These are phyloP conservation scores for Semicossyphus pulcher DNA, from an alignment of 2,113 vertebrate species.

Conservation along the genomic window DNA sequence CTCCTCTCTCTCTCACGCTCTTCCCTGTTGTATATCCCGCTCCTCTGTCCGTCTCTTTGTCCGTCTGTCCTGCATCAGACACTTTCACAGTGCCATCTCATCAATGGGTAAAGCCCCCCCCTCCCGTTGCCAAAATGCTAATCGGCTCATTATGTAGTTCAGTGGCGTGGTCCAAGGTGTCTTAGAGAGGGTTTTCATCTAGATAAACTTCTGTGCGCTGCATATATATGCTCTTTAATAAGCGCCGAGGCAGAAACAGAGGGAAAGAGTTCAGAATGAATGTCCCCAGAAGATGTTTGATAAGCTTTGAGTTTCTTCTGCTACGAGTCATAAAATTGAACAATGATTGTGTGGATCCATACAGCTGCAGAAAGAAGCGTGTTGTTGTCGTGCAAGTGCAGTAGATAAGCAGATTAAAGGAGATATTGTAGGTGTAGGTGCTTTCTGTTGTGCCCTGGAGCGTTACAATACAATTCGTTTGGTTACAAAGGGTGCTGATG, in stretches of 20 bases:
- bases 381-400: not conserved
- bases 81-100: conserved; percentile 45
- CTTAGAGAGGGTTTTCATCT: conserved; percentile 40
- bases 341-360: not conserved
- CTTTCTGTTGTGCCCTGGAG: conserved; percentile 22
- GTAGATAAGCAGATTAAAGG: not conserved
- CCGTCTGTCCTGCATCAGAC: conserved; percentile 24
- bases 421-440: conserved; percentile 14
- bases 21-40: not conserved
- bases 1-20: not conserved
- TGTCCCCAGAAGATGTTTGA: conserved; percentile 44
- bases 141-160: conserved; percentile 78
- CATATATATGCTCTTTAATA: conserved; percentile 39
- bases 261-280: conserved; percentile 37
- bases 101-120: conserved; percentile 55
- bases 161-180: conserved; percentile 54
- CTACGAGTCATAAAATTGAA: conserved; percentile 15
- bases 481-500: conserved; percentile 45
- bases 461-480: conserved; percentile 13
- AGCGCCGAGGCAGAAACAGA: conserved; percentile 26
- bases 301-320: conserved; percentile 32
- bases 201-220: conserved; percentile 48
- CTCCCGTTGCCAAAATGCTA: conserved; percentile 67
- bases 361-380: not conserved
- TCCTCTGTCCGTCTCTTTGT: conserved; percentile 22